Base-by-base conservation (phyloP, 2,113 vertebrate species). In the Pollachius pollachius region DNA sequence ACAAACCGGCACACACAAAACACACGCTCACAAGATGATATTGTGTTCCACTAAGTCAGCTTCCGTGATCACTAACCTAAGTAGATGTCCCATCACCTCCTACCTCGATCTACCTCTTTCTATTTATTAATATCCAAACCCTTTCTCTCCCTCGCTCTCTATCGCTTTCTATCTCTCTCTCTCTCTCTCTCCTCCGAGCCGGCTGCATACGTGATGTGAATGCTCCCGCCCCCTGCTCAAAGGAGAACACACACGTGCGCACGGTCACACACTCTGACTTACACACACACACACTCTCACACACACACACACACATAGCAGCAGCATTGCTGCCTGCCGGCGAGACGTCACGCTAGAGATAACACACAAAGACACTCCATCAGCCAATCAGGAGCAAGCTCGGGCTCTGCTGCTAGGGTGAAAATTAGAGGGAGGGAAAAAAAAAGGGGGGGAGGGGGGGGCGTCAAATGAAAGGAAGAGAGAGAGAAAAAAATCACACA, bases 351-450 rank as follows among this genome's bases (percentile, higher is more conserved):
- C 87, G 71, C 85, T 86, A 89, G 65, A 87, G 88, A 90, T 81
- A 90, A 82, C 84, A 80, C 88, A 93, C 90, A 91, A 93, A 91
- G 89, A 85, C 83, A 73, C 75, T 19, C 70, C 5, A 66, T 80
- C 87, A 65, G 79, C 92, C 92, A 93, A 93, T 93, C 89, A 81
- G 87, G 78, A 67, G 57, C 62, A 58, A 15, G 75, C 71, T 79
- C 72, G 68, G 75, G 75, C 80, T 89, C 84, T 93, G 92, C 91
- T 93, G 92, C 92, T 92, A 93, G 91, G 92, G 89, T 83, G 88
- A 91, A 91, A 86, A 69, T 57, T 59, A 70, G 60, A 27, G 30
- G 54, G 78, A 62, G 34, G 19, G 41, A 59, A 60, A 59, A 63
- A 60, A 62, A 61, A 41, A 60, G 67, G 65, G 18, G 21, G 67